These are phyloP conservation scores for Bathynomus jamesi DNA, from an alignment of 1,140 invertebrate species.

Conservation along the genomic window DNA sequence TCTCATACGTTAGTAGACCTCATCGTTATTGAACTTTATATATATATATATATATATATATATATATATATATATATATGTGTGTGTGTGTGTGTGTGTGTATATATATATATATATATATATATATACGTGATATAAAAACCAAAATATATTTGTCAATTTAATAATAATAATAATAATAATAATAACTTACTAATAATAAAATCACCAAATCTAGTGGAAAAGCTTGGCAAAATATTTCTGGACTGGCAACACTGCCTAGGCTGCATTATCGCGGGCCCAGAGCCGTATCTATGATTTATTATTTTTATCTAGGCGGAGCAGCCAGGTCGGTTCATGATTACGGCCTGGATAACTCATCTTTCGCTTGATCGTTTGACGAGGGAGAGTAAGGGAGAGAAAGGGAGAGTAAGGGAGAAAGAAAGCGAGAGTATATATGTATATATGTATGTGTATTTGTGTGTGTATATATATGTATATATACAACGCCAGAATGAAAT, in stretches of 20 bases:
- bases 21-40: too few relatives aligned
- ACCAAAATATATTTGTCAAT: neutral
- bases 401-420: neutral
- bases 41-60: too few relatives aligned
- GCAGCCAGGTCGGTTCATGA: neutral
- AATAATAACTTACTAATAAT: neutral
- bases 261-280: neutral
- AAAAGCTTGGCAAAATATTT: neutral
- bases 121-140: too few relatives aligned
- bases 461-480: neutral
- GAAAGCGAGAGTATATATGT: neutral
- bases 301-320: neutral
- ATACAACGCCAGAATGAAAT: neutral
- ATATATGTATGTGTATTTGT: neutral
- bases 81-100: too few relatives aligned
- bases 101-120: too few relatives aligned
- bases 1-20: too few relatives aligned
- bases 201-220: neutral
- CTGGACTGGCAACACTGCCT: neutral
- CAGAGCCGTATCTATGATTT: neutral
- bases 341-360: neutral
- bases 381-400: neutral
- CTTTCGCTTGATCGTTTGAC: too few relatives aligned
- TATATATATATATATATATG: too few relatives aligned
- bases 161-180: neutral